phyloP scores from a whole-genome alignment of 2,888 invertebrate genomes.

The Lasioglossum pauxillum region DNA sequence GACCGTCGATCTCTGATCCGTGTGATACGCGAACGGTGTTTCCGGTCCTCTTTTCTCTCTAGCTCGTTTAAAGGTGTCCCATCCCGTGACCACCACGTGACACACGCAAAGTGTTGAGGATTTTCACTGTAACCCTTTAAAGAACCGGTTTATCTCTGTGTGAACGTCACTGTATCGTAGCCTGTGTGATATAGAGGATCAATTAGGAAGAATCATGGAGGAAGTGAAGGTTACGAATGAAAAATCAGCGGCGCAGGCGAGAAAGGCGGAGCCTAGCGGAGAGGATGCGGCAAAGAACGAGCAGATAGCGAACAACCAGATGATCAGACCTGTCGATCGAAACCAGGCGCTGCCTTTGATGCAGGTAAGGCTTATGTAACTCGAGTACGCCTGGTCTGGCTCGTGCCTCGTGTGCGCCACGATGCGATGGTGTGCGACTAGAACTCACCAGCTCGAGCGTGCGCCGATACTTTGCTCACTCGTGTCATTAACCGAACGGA shows the following conservation, averaged over 20 bases:
- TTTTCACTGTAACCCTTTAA: too few relatives aligned
- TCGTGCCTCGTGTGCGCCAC: constrained; percentile 23
- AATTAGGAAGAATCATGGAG: constrained; percentile 41
- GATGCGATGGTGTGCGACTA: constrained; percentile 11
- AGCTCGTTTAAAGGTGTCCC: not conserved
- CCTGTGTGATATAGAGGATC: too few relatives aligned
- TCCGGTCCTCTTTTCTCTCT: too few relatives aligned
- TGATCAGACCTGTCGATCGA: constrained; percentile 46
- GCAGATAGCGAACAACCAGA: constrained; percentile 21
- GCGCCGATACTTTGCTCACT: constrained; percentile 1
- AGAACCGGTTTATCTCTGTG: too few relatives aligned
- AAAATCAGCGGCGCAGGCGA: constrained; percentile 37
- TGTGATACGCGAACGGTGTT: not conserved
- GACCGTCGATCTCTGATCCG: not conserved
- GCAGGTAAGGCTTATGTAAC: constrained; percentile 77
- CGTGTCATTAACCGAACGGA: constrained; percentile 43
- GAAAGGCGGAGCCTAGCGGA: not conserved
- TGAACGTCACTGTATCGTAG: too few relatives aligned
- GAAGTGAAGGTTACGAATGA: constrained; percentile 12
- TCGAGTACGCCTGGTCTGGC: not conserved
- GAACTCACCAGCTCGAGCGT: constrained; percentile 14
- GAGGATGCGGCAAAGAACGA: constrained; percentile 18
- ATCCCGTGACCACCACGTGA: not conserved
- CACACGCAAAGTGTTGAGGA: not conserved
- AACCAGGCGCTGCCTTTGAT: constrained; percentile 69